Evolutionary conservation across 1,140 invertebrate genomes (phyloP).

Genomic region (Monomorium pharaonis): DNA sequence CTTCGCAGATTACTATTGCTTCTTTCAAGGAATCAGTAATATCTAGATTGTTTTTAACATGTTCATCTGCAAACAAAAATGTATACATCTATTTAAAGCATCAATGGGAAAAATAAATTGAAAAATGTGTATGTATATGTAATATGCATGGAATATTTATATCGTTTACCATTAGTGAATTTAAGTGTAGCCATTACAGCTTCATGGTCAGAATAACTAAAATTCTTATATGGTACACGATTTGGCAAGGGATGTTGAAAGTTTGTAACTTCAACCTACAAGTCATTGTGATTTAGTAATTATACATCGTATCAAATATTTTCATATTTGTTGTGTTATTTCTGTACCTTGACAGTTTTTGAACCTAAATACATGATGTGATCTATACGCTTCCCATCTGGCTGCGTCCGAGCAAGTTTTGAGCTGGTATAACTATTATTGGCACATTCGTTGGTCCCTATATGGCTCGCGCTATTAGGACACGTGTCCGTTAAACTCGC

Average conservation of each 20-base stretch:
- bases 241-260: slow-evolving; percentile 91
- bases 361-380: slow-evolving; percentile 92
- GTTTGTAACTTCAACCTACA: slow-evolving; percentile 87
- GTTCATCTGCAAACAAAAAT: slow-evolving; percentile 64
- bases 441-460: slow-evolving; percentile 92
- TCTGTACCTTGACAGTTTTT: slow-evolving; percentile 84
- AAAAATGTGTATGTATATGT: neutral
- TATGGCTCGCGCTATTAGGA: slow-evolving; percentile 73
- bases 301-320: slow-evolving; percentile 2
- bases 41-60: slow-evolving; percentile 66
- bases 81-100: neutral
- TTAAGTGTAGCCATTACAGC: slow-evolving; percentile 90
- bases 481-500: slow-evolving; percentile 83
- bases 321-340: neutral
- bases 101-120: neutral
- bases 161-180: slow-evolving; percentile 81
- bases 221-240: slow-evolving; percentile 89
- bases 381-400: slow-evolving; percentile 95
- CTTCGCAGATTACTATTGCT: slow-evolving; percentile 87
- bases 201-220: slow-evolving; percentile 96
- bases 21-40: slow-evolving; percentile 86
- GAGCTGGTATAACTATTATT: slow-evolving; percentile 93
- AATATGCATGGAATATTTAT: neutral
- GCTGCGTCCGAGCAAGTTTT: slow-evolving; percentile 85
- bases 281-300: neutral